Percentiles rank a stretch among this genome's conserved stretches.
These are phyloP conservation scores for Fulmarus glacialis DNA, from an alignment of 2,113 vertebrate genomes.

Conservation along the genomic window DNA sequence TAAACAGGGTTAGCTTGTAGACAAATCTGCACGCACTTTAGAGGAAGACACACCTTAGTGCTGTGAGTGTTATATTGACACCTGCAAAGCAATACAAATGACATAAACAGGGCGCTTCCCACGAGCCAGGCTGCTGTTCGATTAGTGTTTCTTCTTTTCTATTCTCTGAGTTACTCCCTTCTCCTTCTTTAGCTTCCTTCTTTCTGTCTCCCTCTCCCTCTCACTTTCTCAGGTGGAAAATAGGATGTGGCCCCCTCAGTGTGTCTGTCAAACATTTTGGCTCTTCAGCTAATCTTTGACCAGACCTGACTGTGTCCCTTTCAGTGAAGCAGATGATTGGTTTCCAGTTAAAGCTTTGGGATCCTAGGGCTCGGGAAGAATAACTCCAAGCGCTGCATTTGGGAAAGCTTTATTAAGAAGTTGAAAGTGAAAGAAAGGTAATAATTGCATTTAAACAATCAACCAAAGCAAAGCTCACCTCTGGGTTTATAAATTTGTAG, in stretches of 20 bases:
- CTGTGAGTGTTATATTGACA: background rate
- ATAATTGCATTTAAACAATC: constrained; percentile 79
- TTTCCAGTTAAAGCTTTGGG: constrained; percentile 54
- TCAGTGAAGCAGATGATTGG: constrained; percentile 1
- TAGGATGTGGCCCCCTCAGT: background rate
- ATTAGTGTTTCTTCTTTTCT: background rate
- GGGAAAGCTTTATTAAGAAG: constrained; percentile 65
- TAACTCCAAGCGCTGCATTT: constrained; percentile 38
- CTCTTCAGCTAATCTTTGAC: constrained; percentile 46
- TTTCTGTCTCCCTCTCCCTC: background rate
- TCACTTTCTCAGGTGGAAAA: background rate
- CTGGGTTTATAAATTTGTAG: constrained; percentile 73
- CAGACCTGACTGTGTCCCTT: background rate
- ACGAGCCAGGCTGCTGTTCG: background rate
- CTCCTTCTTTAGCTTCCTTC: background rate
- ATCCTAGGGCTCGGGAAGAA: constrained; percentile 54
- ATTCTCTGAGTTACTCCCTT: background rate
- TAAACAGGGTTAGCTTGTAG: constrained; percentile 23
- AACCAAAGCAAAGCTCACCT: constrained; percentile 80
- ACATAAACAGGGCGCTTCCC: background rate
- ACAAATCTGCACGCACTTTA: background rate
- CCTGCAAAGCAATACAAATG: background rate
- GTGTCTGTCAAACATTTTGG: constrained; percentile 41
- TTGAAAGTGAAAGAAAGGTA: constrained; percentile 78
- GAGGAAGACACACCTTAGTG: background rate